phyloP scores from a whole-genome alignment of 2,888 invertebrate genomes.

The Latheticus oryzae region DNA sequence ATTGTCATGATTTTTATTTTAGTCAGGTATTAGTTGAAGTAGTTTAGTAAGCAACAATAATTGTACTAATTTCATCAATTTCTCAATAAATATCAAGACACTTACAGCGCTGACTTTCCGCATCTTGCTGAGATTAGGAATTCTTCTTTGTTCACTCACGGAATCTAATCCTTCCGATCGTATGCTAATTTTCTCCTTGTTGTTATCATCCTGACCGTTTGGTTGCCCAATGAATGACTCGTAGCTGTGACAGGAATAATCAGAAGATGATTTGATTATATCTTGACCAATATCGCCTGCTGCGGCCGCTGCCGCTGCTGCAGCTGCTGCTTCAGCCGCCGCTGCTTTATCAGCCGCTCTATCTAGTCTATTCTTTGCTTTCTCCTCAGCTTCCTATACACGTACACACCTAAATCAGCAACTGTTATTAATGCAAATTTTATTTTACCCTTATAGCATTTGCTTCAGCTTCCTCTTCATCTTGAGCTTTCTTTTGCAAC shows the following conservation, averaged over 20 bases:
- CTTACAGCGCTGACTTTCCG: constrained; percentile 96
- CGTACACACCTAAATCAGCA: constrained; percentile 11
- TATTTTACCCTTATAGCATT: constrained; percentile 85
- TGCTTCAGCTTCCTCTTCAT: constrained; percentile 95
- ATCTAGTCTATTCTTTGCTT: constrained; percentile 77
- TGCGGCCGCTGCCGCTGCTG: constrained; percentile 73
- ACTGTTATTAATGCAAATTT: neutral
- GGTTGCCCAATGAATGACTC: constrained; percentile 92
- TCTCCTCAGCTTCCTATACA: constrained; percentile 87
- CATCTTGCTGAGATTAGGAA: constrained; percentile 73
- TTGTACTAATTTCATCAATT: constrained; percentile 49
- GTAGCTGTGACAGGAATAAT: constrained; percentile 92
- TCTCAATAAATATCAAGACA: constrained; percentile 65
- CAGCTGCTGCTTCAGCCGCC: constrained; percentile 70
- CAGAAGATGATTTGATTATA: constrained; percentile 90
- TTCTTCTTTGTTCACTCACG: constrained; percentile 83
- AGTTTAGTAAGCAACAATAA: constrained; percentile 51
- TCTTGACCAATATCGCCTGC: constrained; percentile 73
- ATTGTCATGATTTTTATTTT: constrained; percentile 66
- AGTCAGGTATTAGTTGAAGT: constrained; percentile 38
- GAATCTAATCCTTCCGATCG: constrained; percentile 87
- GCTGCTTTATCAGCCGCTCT: constrained; percentile 68
- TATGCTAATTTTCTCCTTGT: constrained; percentile 91
- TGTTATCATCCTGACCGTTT: constrained; percentile 89
- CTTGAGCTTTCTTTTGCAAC: constrained; percentile 96